phyloP scores from a whole-genome alignment of 2,113 vertebrate genomes.

The Cryptotis parvus region DNA sequence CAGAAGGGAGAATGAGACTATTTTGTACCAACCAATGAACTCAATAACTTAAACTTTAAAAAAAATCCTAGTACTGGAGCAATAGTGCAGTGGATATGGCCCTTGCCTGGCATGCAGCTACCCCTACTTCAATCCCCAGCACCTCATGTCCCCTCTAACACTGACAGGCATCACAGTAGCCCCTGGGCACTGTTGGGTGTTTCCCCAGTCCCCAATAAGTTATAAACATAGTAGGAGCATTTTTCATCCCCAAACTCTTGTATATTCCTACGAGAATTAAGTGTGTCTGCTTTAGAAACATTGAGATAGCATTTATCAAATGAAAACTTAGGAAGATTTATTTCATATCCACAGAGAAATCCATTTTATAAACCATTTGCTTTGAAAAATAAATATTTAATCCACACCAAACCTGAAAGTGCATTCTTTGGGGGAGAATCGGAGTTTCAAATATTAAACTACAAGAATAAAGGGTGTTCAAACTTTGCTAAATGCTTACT shows the following conservation, averaged over 20 bases:
- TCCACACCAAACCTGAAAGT: not conserved
- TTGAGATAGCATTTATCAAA: slow-evolving; percentile 42
- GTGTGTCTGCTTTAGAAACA: slow-evolving; percentile 32
- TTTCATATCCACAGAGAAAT: slow-evolving; percentile 1
- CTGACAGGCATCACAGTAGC: no score
- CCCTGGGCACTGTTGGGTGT: no score
- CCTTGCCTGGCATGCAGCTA: no score
- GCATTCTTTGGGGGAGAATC: not conserved
- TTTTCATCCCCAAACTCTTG: slow-evolving; percentile 22
- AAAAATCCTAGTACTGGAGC: not conserved
- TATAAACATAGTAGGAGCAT: not conserved
- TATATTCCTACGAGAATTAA: slow-evolving; percentile 47
- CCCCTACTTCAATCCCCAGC: no score
- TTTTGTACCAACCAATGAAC: not conserved
- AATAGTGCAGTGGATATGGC: no score
- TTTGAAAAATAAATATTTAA: slow-evolving; percentile 12
- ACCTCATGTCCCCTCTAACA: no score
- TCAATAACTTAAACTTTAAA: slow-evolving; percentile 4
- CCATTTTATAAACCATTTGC: slow-evolving; percentile 53
- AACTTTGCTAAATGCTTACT: slow-evolving; percentile 24
- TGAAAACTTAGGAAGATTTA: slow-evolving; percentile 41
- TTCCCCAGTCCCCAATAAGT: not conserved
- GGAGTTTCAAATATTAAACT: slow-evolving; percentile 47
- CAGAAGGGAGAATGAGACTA: slow-evolving; percentile 12
- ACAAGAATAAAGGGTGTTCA: slow-evolving; percentile 41